Evolutionary conservation across 2,797 vertebrate species (phyloP), one percentile per base, ranked within the genome.

Genomic region (Dendrocincla fuliginosa): DNA sequence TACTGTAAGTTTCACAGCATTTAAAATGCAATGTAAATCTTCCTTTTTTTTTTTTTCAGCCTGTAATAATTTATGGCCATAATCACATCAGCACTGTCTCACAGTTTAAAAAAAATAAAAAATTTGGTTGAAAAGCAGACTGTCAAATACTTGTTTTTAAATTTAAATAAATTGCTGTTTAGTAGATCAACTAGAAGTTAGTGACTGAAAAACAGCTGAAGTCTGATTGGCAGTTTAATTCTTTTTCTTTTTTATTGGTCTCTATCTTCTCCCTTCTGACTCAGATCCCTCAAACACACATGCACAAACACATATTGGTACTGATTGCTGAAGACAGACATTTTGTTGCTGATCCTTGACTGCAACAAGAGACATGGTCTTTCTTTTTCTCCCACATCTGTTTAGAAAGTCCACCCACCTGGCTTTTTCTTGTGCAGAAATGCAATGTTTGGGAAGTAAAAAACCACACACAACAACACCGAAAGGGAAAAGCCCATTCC

Each of bases 1-100:
- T 97, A 97, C 87, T 80, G 52, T 93, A 97, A 94, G 47, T 95
- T 97, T 97, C 96, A 95, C 59, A 96, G 84, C 75, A 96, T 94
- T 95, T 83, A 97, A 96, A 97, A 97, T 92, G 81, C 57, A 79
- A 60, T 89, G 69, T 68, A 88, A 91, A 73, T 92, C 35, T 92
- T 89, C 16, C 52, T 24, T 63, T 84, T 80, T 94, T 14, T 96
- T 96, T 84, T 78, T 49, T 55, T 44, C 14, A 89, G 74, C 22
- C 44, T 33, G 12, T 91, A 97, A 95, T 92, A 97, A 96, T 96
- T 96, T 97, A 95, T 94, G 96, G 64, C 39, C 23, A 79, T 95
- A 94, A 96, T 94, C 89, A 80, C 56, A 80, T 89, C 77, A 82
- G 94, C 94, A 91, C 79, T 94, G 53, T 92, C 71, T 92, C 94